Evolutionary conservation across 2,797 vertebrate genomes (phyloP).

Genomic region (Podargus strigoides): DNA sequence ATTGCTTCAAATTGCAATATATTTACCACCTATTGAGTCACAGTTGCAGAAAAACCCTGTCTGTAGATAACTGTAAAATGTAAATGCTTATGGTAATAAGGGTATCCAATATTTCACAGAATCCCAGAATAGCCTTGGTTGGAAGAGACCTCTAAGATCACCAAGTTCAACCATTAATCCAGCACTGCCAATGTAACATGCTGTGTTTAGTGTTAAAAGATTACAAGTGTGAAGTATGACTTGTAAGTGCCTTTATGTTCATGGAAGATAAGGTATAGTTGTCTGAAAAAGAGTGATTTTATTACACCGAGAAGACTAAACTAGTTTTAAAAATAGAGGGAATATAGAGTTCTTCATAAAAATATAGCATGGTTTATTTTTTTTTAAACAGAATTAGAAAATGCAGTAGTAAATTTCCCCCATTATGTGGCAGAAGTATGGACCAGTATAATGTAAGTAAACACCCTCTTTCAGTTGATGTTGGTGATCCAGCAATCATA

Average conservation of each 20-base stretch:
- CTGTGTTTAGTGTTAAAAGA: neutral
- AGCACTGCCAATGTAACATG: too few species aligned
- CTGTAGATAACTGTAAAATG: neutral
- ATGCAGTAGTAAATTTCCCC: too few species aligned
- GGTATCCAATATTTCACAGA: neutral
- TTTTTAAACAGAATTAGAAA: too few species aligned
- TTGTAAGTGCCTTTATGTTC: neutral
- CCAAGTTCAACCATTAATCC: too few species aligned
- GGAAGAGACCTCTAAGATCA: too few species aligned
- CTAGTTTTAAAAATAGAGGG: neutral
- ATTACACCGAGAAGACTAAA: neutral
- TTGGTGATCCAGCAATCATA: neutral
- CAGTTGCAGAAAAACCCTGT: neutral
- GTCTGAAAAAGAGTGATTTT: neutral
- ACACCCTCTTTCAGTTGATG: neutral
- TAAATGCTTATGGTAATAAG: neutral
- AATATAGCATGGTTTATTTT: too few species aligned
- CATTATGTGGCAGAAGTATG: too few species aligned
- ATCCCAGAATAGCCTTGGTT: too few species aligned
- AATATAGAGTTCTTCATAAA: too few species aligned
- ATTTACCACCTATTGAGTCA: neutral
- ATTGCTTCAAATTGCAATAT: neutral
- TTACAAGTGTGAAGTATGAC: neutral
- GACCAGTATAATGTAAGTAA: too few species aligned
- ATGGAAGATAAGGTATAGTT: neutral